Percentiles rank a stretch among this genome's conserved stretches.
Evolutionary conservation across 2,797 vertebrate species (phyloP).

Genomic region (Halcyon smyrnensis): DNA sequence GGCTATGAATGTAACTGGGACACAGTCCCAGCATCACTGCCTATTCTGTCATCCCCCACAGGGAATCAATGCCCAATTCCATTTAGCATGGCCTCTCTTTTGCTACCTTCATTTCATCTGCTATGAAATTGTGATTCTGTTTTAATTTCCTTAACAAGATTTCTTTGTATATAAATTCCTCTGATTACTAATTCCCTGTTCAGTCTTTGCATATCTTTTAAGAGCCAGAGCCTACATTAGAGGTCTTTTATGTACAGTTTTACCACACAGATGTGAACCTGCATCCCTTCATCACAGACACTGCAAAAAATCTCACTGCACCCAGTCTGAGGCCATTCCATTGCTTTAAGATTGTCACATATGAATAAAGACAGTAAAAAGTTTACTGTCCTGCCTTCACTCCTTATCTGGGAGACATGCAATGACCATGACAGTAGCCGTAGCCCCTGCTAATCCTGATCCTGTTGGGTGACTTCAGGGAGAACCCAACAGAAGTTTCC

Average conservation of each 20-base stretch:
- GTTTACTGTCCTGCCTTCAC: background rate
- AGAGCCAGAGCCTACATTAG: background rate
- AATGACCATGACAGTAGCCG: background rate
- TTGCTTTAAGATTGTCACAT: background rate
- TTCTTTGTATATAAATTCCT: background rate
- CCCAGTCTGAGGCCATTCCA: background rate
- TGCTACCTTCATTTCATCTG: background rate
- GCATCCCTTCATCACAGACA: background rate
- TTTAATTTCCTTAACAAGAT: background rate
- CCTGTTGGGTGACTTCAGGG: background rate
- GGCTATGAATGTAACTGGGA: conserved; percentile 11
- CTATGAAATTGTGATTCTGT: background rate
- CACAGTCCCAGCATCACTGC: background rate
- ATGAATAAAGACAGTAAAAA: background rate
- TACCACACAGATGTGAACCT: background rate
- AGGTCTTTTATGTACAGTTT: background rate
- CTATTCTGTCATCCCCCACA: background rate
- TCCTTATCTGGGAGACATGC: background rate
- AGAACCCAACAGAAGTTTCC: background rate
- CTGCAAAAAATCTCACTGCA: background rate
- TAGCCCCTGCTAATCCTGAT: background rate
- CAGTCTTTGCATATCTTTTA: background rate
- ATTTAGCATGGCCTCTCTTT: background rate
- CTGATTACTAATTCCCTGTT: background rate
- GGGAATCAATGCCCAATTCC: background rate